Conservation (phyloP, 2,888 invertebrate genomes). For the Tetramorium bicarinatum region DNA sequence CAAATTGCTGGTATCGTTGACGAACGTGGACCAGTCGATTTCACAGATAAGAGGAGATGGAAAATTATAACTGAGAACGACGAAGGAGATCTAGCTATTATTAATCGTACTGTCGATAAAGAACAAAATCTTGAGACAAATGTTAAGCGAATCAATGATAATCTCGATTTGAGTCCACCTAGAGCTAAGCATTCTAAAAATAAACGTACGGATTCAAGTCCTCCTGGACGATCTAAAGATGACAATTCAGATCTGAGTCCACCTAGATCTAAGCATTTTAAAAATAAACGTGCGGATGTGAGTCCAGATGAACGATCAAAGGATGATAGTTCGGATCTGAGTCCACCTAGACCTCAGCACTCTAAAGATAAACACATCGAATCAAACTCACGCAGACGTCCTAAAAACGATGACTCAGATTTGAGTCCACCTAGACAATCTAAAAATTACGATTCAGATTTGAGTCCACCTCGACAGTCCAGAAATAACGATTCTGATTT, state of each 20-base stretch:
- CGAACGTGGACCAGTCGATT: conserved; percentile 87
- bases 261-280: conserved; percentile 76
- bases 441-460: conserved; percentile 71
- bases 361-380: conserved; percentile 16
- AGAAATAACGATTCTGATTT: conserved; percentile 72
- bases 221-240: conserved; percentile 76
- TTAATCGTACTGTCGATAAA: conserved; percentile 39
- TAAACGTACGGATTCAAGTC: conserved; percentile 57
- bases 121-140: conserved; percentile 13
- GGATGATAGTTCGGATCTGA: conserved; percentile 83
- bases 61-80: conserved; percentile 84
- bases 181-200: conserved; percentile 60
- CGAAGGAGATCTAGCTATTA: conserved; percentile 73
- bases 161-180: conserved; percentile 67
- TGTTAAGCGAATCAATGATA: conserved; percentile 44
- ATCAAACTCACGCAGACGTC: conserved; percentile 54
- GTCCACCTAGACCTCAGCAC: conserved; percentile 79
- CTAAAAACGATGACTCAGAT: conserved; percentile 64
- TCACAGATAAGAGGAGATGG: conserved; percentile 83
- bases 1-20: conserved; percentile 96
- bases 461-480: conserved; percentile 75
- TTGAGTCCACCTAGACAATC: conserved; percentile 61
- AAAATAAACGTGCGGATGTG: conserved; percentile 51
- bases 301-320: conserved; percentile 62
- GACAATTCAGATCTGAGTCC: conserved; percentile 81